A percentile compares a stretch with the other conserved stretches of the same genome.
Evolutionary conservation across 2,113 vertebrate genomes (phyloP).

Genomic region (Murina feae): DNA sequence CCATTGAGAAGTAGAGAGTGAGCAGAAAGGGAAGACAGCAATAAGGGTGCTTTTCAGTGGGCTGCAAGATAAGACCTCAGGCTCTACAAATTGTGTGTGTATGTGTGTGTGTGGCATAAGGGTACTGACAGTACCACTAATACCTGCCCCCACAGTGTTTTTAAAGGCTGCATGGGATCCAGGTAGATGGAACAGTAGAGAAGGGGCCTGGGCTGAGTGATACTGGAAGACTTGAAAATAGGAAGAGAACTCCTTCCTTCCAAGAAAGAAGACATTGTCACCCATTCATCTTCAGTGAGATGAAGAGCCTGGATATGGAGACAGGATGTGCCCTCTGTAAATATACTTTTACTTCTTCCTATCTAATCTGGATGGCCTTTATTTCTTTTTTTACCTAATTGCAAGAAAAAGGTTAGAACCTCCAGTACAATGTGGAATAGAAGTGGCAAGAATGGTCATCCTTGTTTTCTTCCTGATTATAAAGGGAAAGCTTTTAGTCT

Average conservation of each 20-base stretch:
- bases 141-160: background rate
- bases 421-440: background rate
- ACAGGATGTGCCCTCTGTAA: background rate
- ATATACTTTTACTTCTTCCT: background rate
- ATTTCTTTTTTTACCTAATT: background rate
- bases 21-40: background rate
- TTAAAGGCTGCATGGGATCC: background rate
- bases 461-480: background rate
- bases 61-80: background rate
- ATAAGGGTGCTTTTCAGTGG: background rate
- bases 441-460: background rate
- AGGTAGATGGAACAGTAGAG: background rate
- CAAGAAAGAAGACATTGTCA: background rate
- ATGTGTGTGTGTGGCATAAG: background rate
- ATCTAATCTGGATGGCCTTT: background rate
- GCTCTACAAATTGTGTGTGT: background rate
- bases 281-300: background rate
- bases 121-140: background rate
- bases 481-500: background rate
- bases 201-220: background rate
- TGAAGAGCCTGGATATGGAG: background rate
- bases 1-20: background rate
- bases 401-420: background rate
- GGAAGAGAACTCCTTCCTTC: background rate
- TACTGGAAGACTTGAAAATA: background rate